Conservation (phyloP, 2,888 invertebrate genomes). For the Philonicus albiceps region DNA sequence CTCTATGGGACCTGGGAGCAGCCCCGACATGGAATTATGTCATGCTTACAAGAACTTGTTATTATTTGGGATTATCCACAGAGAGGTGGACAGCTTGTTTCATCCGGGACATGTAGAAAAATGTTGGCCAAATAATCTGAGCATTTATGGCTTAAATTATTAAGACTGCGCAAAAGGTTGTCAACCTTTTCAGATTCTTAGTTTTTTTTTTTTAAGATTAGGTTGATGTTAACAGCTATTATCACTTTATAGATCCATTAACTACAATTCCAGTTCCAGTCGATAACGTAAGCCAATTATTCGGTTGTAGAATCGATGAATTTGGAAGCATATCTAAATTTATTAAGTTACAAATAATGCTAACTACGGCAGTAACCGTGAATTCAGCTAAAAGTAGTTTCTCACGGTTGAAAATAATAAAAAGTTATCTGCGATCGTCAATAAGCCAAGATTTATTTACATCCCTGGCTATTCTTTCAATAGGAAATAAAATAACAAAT, state of each 20-base stretch:
- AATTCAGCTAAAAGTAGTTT: too few species aligned
- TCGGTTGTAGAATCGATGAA: too few species aligned
- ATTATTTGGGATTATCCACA: background rate
- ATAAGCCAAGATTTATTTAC: too few species aligned
- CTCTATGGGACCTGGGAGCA: background rate
- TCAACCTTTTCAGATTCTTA: background rate
- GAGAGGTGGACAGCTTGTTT: background rate
- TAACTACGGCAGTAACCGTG: too few species aligned
- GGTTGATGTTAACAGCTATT: background rate
- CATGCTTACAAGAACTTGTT: background rate
- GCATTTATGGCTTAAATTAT: background rate
- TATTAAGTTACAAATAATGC: too few species aligned
- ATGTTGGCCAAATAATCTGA: background rate
- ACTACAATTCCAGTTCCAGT: background rate
- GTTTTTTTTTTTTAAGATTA: background rate
- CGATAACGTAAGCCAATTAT: too few species aligned
- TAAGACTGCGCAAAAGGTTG: background rate
- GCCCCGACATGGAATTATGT: background rate
- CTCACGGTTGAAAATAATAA: too few species aligned
- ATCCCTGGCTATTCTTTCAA: too few species aligned
- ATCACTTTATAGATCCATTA: background rate
- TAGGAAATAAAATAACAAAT: too few species aligned
- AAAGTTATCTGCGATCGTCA: too few species aligned
- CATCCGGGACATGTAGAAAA: background rate
- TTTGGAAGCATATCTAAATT: too few species aligned